These are phyloP conservation scores for Lydus trimaculatus DNA, from an alignment of 2,888 invertebrate species.

Conservation along the genomic window DNA sequence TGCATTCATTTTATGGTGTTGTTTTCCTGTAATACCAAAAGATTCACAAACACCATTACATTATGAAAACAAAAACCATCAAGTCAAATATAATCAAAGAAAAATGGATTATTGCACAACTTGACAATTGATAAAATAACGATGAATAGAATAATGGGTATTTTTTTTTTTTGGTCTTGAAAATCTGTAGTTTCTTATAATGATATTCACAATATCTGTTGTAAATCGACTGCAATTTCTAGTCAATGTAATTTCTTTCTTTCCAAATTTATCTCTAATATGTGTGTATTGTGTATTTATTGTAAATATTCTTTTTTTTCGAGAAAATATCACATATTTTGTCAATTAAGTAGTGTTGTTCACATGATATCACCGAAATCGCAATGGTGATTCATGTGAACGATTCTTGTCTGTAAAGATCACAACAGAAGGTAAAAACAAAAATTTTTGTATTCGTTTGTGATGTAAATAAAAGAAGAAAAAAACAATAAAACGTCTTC, in stretches of 20 bases:
- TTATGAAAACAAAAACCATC: conserved; percentile 54
- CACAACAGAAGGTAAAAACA: neutral
- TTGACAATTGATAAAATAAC: conserved; percentile 25
- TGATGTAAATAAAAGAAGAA: neutral
- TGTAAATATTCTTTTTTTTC: too few species aligned
- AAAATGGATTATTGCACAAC: conserved; percentile 47
- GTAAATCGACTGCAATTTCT: conserved; percentile 33
- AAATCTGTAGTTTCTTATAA: neutral
- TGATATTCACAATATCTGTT: neutral
- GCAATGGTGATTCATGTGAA: neutral
- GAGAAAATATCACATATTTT: neutral
- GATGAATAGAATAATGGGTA: neutral
- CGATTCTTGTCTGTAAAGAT: neutral
- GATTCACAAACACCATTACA: conserved; percentile 51
- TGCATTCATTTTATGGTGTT: conserved; percentile 71
- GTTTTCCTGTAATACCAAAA: conserved; percentile 64
- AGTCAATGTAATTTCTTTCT: conserved; percentile 28
- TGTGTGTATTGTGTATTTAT: conserved; percentile 3
- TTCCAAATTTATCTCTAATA: conserved; percentile 14
- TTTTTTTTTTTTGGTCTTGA: neutral
- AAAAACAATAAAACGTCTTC: neutral
- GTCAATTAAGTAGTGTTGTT: neutral
- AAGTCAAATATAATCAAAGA: conserved; percentile 50
- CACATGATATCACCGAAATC: neutral
- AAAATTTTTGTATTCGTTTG: neutral